Evolutionary conservation across 2,888 invertebrate species (phyloP).

Genomic region (Chrysolina oricalcia): DNA sequence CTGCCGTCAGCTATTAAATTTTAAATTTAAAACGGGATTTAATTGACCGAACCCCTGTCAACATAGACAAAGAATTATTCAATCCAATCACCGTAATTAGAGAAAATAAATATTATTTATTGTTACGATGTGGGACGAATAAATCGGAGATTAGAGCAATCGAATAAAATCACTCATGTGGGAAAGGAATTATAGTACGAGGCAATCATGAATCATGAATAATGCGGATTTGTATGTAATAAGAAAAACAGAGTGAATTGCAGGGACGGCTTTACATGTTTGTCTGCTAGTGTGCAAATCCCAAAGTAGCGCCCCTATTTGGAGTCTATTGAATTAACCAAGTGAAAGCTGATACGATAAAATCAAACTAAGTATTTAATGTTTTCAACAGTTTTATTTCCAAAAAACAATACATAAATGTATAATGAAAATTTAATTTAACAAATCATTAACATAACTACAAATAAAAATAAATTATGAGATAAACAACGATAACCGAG

Average conservation of each 20-base stretch:
- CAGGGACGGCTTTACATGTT: not conserved
- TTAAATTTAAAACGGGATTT: conserved; percentile 26
- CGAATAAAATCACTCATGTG: conserved; percentile 8
- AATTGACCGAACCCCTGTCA: conserved; percentile 25
- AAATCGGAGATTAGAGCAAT: conserved; percentile 9
- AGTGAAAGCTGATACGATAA: no score
- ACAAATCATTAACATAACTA: no score
- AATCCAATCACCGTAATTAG: conserved; percentile 3
- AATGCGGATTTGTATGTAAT: not conserved
- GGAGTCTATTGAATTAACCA: no score
- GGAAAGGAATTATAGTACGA: conserved; percentile 1
- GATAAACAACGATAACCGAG: no score
- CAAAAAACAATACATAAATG: no score
- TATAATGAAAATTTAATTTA: no score
- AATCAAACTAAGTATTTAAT: no score
- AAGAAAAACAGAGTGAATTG: not conserved
- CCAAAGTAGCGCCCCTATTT: no score
- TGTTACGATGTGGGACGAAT: conserved; percentile 11
- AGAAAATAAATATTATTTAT: conserved; percentile 9
- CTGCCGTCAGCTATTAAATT: conserved; percentile 9
- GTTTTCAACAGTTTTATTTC: no score
- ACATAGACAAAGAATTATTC: conserved; percentile 9
- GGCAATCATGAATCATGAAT: not conserved
- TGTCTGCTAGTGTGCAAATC: no score
- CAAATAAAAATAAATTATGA: no score